Evolutionary conservation across 2,888 invertebrate species (phyloP).

Genomic region (Yponomeuta sedellus): DNA sequence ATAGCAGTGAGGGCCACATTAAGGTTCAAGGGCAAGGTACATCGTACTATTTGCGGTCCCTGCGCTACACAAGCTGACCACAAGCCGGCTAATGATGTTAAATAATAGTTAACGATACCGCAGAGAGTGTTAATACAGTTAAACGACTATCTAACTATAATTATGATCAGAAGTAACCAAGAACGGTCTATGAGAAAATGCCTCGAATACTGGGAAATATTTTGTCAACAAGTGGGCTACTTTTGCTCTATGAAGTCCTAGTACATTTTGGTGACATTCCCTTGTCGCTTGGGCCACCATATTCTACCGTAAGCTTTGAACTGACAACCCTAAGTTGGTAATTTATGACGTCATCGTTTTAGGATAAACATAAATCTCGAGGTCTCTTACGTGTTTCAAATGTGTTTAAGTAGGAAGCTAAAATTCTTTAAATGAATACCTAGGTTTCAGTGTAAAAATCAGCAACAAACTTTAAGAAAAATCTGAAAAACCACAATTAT

Average conservation of each 20-base stretch:
- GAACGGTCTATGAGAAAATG: background rate
- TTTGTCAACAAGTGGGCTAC: background rate
- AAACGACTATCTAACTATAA: background rate
- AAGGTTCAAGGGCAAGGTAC: background rate
- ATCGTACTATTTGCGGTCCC: background rate
- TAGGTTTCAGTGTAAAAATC: too few species aligned
- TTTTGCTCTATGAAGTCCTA: constrained; percentile 34
- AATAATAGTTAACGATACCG: background rate
- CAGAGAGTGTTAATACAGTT: background rate
- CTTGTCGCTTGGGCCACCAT: constrained; percentile 15
- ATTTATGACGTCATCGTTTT: too few species aligned
- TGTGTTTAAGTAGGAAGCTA: too few species aligned
- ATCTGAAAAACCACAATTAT: too few species aligned
- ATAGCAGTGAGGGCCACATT: background rate
- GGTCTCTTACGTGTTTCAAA: too few species aligned
- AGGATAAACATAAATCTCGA: too few species aligned
- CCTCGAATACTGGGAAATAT: background rate
- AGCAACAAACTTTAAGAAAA: too few species aligned
- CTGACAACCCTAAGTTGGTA: background rate
- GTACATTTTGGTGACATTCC: constrained; percentile 51
- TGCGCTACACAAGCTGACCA: background rate
- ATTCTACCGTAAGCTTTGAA: background rate
- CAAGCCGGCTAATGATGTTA: background rate
- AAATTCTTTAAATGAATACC: too few species aligned
- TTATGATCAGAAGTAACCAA: background rate